A percentile compares a stretch with the other conserved stretches of the same genome.
Conservation (phyloP, 2,113 vertebrate genomes). For the Onychostruthus taczanowskii region DNA sequence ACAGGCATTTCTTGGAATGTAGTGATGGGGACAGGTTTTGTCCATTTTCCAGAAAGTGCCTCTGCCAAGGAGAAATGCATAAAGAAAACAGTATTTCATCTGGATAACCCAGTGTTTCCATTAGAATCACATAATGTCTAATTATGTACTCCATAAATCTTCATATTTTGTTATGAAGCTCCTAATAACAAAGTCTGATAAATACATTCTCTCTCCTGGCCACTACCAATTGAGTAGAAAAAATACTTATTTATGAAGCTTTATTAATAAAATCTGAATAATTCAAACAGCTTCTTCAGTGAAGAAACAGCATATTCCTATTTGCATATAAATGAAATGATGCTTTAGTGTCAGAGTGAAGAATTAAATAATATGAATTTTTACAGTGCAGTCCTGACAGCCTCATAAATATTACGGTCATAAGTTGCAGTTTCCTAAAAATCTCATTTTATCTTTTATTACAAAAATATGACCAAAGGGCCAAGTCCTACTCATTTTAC, state of each 20-base stretch:
- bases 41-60: neutral
- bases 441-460: slow-evolving; percentile 69
- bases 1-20: neutral
- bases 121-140: slow-evolving; percentile 54
- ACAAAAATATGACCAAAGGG: slow-evolving; percentile 55
- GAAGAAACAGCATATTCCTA: slow-evolving; percentile 52
- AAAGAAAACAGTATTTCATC: slow-evolving; percentile 17
- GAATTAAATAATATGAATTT: slow-evolving; percentile 69
- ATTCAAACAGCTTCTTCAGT: slow-evolving; percentile 60
- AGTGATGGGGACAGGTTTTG: neutral
- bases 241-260: slow-evolving; percentile 58
- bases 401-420: slow-evolving; percentile 65
- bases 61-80: slow-evolving; percentile 17
- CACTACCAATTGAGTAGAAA: slow-evolving; percentile 57
- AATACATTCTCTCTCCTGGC: slow-evolving; percentile 51
- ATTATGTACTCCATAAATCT: slow-evolving; percentile 63
- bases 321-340: slow-evolving; percentile 73
- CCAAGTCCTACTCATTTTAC: slow-evolving; percentile 49
- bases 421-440: slow-evolving; percentile 65
- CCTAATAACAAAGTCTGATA: slow-evolving; percentile 53
- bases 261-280: slow-evolving; percentile 67
- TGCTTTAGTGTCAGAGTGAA: slow-evolving; percentile 69
- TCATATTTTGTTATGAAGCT: slow-evolving; percentile 62
- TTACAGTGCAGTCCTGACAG: slow-evolving; percentile 55
- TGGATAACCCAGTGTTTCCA: slow-evolving; percentile 40